Evolutionary conservation across 2,113 vertebrate species (phyloP).

Genomic region (Chaenogobius annularis): DNA sequence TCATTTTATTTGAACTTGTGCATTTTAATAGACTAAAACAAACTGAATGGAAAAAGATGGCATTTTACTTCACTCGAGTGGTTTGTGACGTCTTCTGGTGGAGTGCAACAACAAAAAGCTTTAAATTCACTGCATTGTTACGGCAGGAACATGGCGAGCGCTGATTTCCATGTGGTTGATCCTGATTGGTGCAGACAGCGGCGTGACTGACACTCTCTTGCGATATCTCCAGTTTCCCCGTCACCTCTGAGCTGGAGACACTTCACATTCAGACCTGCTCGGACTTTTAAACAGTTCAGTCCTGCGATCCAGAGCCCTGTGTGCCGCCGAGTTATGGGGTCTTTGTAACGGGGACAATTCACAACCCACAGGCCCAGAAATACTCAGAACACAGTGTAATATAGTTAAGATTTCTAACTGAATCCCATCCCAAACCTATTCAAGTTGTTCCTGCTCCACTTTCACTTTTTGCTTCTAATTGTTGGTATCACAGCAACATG

Average conservation of each 20-base stretch:
- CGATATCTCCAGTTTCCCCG: slow-evolving; percentile 34
- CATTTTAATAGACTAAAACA: too few relatives aligned
- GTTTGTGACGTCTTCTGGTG: too few relatives aligned
- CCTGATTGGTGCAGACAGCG: slow-evolving; percentile 6
- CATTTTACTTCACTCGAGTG: too few relatives aligned
- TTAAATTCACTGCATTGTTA: neutral
- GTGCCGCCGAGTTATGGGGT: slow-evolving; percentile 10
- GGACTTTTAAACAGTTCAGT: slow-evolving; percentile 31
- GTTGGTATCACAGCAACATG: too few relatives aligned
- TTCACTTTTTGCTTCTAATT: neutral
- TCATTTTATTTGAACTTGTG: too few relatives aligned
- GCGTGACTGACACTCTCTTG: slow-evolving; percentile 50
- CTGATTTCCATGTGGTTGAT: neutral
- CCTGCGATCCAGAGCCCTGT: slow-evolving; percentile 22
- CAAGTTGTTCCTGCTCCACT: neutral
- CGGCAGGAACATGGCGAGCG: neutral
- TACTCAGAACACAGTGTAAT: neutral
- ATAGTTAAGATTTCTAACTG: too few relatives aligned
- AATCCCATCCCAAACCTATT: neutral
- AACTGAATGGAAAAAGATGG: too few relatives aligned
- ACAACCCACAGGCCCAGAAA: slow-evolving; percentile 11
- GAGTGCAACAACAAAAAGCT: too few relatives aligned
- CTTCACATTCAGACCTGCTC: slow-evolving; percentile 26
- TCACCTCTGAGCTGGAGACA: slow-evolving; percentile 45
- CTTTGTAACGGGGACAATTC: slow-evolving; percentile 34